These are phyloP conservation scores for Campoplex nolae DNA, from an alignment of 2,888 invertebrate species.

Conservation along the genomic window DNA sequence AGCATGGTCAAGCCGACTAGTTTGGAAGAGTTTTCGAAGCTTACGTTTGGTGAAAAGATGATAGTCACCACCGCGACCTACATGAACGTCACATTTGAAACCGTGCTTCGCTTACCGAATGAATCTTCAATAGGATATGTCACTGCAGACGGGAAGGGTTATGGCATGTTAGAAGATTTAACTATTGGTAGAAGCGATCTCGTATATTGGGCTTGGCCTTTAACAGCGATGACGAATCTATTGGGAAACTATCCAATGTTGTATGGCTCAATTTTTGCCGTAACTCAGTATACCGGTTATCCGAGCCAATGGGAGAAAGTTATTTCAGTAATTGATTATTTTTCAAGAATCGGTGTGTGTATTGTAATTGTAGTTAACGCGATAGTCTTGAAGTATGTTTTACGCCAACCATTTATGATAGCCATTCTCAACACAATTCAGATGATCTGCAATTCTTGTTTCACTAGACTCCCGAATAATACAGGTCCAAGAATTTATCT, in stretches of 20 bases:
- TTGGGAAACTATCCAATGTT: not conserved
- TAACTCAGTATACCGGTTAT: not conserved
- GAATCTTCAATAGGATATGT: not conserved
- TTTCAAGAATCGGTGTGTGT: not conserved
- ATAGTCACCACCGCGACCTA: not conserved
- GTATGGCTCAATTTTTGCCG: not conserved
- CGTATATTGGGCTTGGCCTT: not conserved
- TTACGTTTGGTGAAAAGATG: not conserved
- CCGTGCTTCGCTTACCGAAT: not conserved
- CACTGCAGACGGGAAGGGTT: not conserved
- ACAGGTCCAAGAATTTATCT: conserved; percentile 24
- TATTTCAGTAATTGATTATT: not conserved
- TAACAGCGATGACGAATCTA: not conserved
- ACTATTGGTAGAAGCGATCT: not conserved
- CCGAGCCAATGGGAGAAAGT: conserved; percentile 14
- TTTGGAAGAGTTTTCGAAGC: not conserved
- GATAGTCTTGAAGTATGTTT: conserved; percentile 15
- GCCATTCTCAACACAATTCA: conserved; percentile 11
- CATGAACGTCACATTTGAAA: not conserved
- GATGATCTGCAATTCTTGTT: conserved; percentile 17
- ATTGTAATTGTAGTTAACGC: conserved; percentile 1
- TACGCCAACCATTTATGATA: not conserved
- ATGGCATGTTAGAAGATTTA: not conserved
- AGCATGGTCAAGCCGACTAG: not conserved
- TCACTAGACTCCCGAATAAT: not conserved